A percentile compares a stretch with the other conserved stretches of the same genome.
Conservation (phyloP, 2,113 vertebrate genomes). For the Oreotragus oreotragus region DNA sequence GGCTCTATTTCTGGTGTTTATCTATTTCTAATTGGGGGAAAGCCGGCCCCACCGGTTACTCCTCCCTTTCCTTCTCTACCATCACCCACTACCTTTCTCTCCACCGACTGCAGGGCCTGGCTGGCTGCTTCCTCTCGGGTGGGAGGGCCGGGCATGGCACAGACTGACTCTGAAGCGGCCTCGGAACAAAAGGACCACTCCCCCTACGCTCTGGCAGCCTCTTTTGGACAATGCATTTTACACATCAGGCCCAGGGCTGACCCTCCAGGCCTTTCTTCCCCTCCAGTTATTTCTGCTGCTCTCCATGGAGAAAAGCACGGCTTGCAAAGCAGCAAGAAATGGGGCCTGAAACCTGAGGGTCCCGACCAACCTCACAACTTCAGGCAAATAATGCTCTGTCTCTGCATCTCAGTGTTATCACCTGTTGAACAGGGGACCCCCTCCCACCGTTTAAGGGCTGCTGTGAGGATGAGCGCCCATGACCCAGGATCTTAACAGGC, state of each 20-base stretch:
- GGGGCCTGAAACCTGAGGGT: background rate
- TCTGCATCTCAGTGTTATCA: background rate
- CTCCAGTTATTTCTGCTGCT: background rate
- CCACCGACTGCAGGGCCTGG: background rate
- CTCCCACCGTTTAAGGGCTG: background rate
- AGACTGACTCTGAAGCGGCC: background rate
- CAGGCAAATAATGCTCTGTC: background rate
- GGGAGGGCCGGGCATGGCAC: background rate
- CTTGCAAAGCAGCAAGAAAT: background rate
- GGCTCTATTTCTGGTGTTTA: constrained; percentile 18
- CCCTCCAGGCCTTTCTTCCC: background rate
- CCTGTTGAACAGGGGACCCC: background rate
- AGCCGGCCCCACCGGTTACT: constrained; percentile 32
- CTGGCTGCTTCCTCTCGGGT: background rate
- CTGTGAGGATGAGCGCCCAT: background rate
- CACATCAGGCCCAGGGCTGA: background rate
- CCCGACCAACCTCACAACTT: background rate
- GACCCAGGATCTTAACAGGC: background rate
- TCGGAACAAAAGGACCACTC: background rate
- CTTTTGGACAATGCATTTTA: background rate
- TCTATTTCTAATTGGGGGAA: constrained; percentile 62
- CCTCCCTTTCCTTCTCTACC: constrained; percentile 64
- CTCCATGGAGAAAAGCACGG: background rate
- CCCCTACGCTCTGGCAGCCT: background rate
- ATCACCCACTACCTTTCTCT: constrained; percentile 17